phyloP scores from a whole-genome alignment of 2,113 vertebrate genomes.

The Nesogale talazaci region DNA sequence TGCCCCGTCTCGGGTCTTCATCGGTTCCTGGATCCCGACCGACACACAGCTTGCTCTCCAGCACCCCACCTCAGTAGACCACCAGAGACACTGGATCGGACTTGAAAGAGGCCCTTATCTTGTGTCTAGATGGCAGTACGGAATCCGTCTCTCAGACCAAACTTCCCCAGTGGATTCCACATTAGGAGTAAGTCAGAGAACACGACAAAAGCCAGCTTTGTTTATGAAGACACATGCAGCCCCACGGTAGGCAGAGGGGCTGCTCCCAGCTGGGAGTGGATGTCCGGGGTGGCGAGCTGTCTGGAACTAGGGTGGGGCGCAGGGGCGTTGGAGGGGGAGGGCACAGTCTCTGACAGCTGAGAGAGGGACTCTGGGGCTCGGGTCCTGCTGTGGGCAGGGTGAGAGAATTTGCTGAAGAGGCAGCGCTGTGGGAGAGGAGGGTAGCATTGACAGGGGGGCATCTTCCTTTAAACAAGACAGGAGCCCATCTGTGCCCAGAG shows the following conservation, averaged over 20 bases:
- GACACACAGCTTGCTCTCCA: conserved; percentile 1
- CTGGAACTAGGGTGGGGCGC: conserved; percentile 44
- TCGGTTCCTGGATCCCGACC: conserved; percentile 14
- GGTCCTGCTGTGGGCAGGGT: conserved; percentile 31
- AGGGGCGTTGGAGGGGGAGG: background rate
- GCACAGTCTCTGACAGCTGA: conserved; percentile 57
- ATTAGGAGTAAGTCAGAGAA: conserved; percentile 72
- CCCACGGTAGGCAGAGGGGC: conserved; percentile 40
- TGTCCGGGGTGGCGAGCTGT: conserved; percentile 33
- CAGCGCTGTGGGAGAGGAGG: background rate
- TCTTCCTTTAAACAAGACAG: background rate
- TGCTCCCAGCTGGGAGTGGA: background rate
- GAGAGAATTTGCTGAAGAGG: background rate
- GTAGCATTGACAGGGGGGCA: background rate
- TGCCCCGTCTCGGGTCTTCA: conserved; percentile 59
- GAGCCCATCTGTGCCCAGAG: background rate
- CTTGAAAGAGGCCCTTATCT: conserved; percentile 80
- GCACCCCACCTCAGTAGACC: background rate
- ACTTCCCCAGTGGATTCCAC: conserved; percentile 78
- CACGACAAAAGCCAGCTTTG: conserved; percentile 45
- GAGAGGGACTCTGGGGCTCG: conserved; percentile 41
- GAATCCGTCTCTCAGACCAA: conserved; percentile 84
- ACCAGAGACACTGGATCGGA: conserved; percentile 75
- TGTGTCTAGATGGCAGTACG: conserved; percentile 73
- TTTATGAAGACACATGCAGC: conserved; percentile 71